phyloP scores from a whole-genome alignment of 2,113 vertebrate species.

The Zapus hudsonius region DNA sequence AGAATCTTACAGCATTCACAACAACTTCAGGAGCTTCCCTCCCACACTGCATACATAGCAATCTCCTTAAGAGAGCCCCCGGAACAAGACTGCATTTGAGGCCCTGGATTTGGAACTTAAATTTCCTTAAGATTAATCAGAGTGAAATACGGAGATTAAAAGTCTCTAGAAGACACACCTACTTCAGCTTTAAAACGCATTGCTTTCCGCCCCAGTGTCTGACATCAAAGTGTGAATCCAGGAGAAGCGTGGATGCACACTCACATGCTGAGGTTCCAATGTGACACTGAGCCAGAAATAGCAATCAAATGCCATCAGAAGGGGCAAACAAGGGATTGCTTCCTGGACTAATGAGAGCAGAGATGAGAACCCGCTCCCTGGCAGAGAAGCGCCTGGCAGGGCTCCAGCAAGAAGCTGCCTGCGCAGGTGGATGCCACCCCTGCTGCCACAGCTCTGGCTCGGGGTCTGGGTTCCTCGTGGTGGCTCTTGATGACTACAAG shows the following conservation, averaged over 20 bases:
- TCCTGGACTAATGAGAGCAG: not conserved
- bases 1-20: not conserved
- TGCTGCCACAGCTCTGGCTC: not conserved
- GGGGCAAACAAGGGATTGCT: not conserved
- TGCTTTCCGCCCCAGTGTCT: not conserved
- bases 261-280: not conserved
- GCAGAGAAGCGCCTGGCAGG: not conserved
- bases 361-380: not conserved
- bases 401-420: not conserved
- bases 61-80: not conserved
- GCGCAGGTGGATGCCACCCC: not conserved
- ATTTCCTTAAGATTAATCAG: too few species aligned
- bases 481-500: not conserved
- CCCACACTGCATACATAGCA: too few species aligned
- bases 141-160: not conserved
- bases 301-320: not conserved
- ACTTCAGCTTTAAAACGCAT: not conserved
- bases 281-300: not conserved
- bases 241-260: not conserved
- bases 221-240: not conserved
- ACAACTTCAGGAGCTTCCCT: not conserved
- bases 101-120: too few species aligned
- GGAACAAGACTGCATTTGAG: not conserved
- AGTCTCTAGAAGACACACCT: not conserved
- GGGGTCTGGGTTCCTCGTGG: not conserved